These are phyloP conservation scores for Nothoprocta perdicaria DNA, from an alignment of 2,113 vertebrate species.

Conservation along the genomic window DNA sequence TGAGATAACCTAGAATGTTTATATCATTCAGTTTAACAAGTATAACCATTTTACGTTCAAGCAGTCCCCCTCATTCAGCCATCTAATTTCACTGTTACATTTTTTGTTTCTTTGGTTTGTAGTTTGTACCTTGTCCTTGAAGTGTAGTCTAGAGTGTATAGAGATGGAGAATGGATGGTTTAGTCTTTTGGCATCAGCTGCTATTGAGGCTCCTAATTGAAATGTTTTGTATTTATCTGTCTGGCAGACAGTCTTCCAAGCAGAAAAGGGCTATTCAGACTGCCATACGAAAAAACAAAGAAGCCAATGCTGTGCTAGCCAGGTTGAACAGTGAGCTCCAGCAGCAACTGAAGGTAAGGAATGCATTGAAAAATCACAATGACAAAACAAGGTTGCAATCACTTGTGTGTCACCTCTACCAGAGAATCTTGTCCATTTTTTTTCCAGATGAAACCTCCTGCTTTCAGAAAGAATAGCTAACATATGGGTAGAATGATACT, in stretches of 20 bases:
- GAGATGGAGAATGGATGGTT: neutral
- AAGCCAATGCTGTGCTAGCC: conserved; percentile 92
- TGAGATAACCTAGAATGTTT: conserved; percentile 18
- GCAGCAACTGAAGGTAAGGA: conserved; percentile 94
- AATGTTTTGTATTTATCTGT: conserved; percentile 62
- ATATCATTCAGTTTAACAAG: conserved; percentile 47
- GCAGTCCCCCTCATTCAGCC: neutral
- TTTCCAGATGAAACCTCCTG: neutral
- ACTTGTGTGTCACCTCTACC: neutral
- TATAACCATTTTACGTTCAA: conserved; percentile 3
- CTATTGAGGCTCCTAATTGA: conserved; percentile 15
- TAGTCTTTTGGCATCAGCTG: conserved; percentile 8
- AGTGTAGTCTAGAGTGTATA: neutral
- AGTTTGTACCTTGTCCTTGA: conserved; percentile 16
- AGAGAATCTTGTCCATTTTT: neutral
- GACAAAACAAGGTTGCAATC: neutral
- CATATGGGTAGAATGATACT: neutral
- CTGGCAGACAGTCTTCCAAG: conserved; percentile 85
- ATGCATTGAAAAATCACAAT: neutral
- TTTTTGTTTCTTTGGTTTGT: conserved; percentile 21
- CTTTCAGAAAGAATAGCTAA: neutral
- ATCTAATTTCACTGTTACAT: neutral
- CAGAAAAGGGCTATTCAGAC: conserved; percentile 95
- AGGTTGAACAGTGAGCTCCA: conserved; percentile 97
- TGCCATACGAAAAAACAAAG: conserved; percentile 95